Base-by-base conservation (phyloP, 2,888 invertebrate species). In the Cactoblastis cactorum region DNA sequence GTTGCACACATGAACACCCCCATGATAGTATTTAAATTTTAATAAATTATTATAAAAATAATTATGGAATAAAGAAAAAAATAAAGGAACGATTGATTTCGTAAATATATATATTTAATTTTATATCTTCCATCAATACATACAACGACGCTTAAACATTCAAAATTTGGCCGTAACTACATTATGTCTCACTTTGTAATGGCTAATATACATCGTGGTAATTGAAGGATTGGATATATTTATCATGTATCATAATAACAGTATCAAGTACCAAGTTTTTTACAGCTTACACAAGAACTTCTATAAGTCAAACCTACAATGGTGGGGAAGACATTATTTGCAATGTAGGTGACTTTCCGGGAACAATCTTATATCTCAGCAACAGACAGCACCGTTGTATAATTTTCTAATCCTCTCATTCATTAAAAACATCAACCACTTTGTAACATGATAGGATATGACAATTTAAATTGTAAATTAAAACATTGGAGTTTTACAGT, bases 101-200 rank as follows among this genome's bases (percentile, higher is more conserved):
- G 88, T 89, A 88, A 89, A 90, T 89, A 90, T 90, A 89, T 89
- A 90, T 88, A 84, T 88, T 90, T 88, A 87, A 87, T 81, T 89
- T 87, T 87, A 90, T 86, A 88, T 90, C 89, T 86, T 90, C 89
- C 90, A 90, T 90, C 89, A 88, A 90, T 90, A 90, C 90, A 90
- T 90, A 90, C 89, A 88, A 79, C 79, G 79, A 88, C 82, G 85
- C 74, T 77, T 80, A 85, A 65, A 83, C 80, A 81, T 77, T 77
- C 74, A 81, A 80, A 79, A 78, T 81, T 83, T 83, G 78, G 80
- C 83, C 80, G 75, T 76, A 76, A 75, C 71, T 80, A 80, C 74
- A 70, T 68, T 76, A 77, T 74, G 74, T 81, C 77, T 82, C 80
- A 82, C 81, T 80, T 76, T 65, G 65, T 59, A 74, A 81, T 81